Conservation (phyloP, 2,113 vertebrate genomes). For the Myxocyprinus asiaticus region DNA sequence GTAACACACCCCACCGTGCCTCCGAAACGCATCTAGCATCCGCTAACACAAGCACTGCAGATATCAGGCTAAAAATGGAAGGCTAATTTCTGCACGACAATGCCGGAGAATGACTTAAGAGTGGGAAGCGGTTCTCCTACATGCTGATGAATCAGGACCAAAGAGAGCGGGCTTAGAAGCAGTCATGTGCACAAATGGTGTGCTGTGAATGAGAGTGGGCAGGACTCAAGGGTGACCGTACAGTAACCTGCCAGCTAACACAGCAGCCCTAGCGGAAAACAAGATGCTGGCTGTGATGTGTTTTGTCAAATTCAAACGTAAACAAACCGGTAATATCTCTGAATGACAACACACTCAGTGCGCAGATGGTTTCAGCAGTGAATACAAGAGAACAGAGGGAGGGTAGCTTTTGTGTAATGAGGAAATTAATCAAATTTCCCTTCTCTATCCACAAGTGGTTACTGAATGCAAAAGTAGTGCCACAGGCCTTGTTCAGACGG, state of each 20-base stretch:
- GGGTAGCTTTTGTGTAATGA: not conserved
- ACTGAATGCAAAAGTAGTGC: too few relatives aligned
- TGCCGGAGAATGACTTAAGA: constrained; percentile 2
- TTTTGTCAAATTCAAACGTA: constrained; percentile 5
- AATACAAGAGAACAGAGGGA: not conserved
- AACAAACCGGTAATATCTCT: constrained; percentile 7
- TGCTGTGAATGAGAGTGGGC: constrained; percentile 29
- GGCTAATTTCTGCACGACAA: constrained; percentile 41
- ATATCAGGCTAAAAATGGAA: constrained; percentile 42
- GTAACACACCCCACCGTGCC: constrained; percentile 21
- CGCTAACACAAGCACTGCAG: constrained; percentile 36
- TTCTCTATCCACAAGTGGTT: too few relatives aligned
- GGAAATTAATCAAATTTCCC: too few relatives aligned
- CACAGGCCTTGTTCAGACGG: too few relatives aligned
- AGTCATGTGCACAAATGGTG: constrained; percentile 3
- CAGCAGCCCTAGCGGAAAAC: constrained; percentile 8
- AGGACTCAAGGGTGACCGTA: constrained; percentile 22
- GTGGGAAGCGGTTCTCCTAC: constrained; percentile 9
- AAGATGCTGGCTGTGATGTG: constrained; percentile 19
- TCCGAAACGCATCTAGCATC: constrained; percentile 17
- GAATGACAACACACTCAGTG: not conserved
- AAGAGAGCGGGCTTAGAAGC: not conserved
- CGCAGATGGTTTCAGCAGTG: not conserved
- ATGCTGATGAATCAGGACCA: constrained; percentile 20
- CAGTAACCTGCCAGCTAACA: constrained; percentile 20